Evolutionary conservation across 2,797 vertebrate species (phyloP).

Genomic region (Mastacembelus armatus): DNA sequence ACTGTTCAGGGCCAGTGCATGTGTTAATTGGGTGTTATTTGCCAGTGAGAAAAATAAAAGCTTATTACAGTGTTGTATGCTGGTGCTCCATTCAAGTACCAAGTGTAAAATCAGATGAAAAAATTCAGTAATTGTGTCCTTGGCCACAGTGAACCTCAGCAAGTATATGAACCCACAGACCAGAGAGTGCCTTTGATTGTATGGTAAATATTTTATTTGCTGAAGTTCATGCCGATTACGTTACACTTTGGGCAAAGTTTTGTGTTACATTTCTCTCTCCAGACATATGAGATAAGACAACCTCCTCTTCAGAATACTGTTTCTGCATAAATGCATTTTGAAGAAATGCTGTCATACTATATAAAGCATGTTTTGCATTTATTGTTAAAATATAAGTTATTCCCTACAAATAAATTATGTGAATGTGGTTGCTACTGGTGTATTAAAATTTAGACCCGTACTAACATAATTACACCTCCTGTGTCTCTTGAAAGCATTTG

Average conservation of each 20-base stretch:
- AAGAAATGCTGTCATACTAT: background rate
- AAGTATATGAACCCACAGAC: background rate
- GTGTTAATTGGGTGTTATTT: background rate
- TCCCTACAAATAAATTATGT: background rate
- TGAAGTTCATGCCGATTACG: background rate
- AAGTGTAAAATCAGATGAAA: background rate
- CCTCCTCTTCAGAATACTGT: background rate
- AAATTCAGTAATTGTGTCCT: background rate
- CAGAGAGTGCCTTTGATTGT: background rate
- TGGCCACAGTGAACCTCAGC: background rate
- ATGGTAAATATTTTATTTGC: constrained; percentile 11
- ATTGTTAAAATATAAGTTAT: background rate
- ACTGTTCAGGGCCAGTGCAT: background rate
- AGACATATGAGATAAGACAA: background rate
- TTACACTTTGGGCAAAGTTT: background rate
- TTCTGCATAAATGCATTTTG: background rate
- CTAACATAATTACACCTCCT: background rate
- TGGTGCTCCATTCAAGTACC: background rate
- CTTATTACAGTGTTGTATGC: background rate
- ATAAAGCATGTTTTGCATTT: background rate
- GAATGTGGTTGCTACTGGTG: background rate
- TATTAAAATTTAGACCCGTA: background rate
- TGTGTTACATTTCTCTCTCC: background rate
- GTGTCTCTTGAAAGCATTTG: background rate
- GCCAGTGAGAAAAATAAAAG: background rate